Conservation (phyloP, 53 echinoderm and acorn worm species). For the Temnopleurus reevesii region DNA sequence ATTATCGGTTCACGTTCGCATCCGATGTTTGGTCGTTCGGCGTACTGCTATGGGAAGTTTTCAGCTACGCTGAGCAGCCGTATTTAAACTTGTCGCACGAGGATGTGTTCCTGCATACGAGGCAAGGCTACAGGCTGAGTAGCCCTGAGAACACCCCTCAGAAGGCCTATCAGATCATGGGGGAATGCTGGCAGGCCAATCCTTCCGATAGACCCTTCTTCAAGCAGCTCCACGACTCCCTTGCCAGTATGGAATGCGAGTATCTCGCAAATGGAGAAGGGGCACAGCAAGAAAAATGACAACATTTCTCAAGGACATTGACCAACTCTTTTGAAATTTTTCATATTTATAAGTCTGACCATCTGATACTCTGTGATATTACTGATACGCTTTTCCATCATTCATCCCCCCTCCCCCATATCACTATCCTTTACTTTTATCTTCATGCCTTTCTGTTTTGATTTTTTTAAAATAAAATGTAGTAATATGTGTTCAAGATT, state of each 20-base stretch:
- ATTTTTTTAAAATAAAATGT: too few species aligned
- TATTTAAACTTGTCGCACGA: conserved; percentile 83
- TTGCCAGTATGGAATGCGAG: conserved; percentile 53
- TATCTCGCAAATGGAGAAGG: conserved; percentile 38
- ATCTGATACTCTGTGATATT: too few species aligned
- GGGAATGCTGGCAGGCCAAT: conserved; percentile 75
- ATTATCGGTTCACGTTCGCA: conserved; percentile 83
- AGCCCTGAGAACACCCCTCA: conserved; percentile 77
- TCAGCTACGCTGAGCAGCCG: conserved; percentile 93
- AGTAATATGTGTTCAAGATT: too few species aligned
- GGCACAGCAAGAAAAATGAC: background rate
- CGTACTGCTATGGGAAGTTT: conserved; percentile 91
- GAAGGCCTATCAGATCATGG: conserved; percentile 74
- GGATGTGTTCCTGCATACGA: conserved; percentile 87
- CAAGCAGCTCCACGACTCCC: conserved; percentile 36
- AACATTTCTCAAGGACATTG: too few species aligned
- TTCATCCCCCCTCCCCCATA: too few species aligned
- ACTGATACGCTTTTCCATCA: too few species aligned
- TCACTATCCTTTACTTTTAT: too few species aligned
- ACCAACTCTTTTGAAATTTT: too few species aligned
- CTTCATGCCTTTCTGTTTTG: too few species aligned
- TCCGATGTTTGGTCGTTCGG: conserved; percentile 98
- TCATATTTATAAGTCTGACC: too few species aligned
- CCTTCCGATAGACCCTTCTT: conserved; percentile 73
- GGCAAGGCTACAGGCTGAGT: conserved; percentile 75